Evolutionary conservation across 2,888 invertebrate genomes (phyloP), one percentile per base, ranked within the genome.

Genomic region (Clivina fossor): DNA sequence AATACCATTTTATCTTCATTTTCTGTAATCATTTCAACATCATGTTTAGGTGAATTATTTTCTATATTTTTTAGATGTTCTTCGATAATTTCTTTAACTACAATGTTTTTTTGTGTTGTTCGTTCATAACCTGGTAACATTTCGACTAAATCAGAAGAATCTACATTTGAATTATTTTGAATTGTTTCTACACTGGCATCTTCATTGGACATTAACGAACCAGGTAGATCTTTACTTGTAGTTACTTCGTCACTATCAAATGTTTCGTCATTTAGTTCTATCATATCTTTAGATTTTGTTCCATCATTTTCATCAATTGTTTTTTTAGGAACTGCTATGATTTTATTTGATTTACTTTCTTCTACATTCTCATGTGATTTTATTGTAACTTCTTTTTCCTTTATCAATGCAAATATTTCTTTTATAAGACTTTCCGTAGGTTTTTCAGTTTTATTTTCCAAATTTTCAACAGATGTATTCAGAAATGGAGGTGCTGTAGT

Each of bases 151-250:
- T 71, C 70, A 3, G 63, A 57, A 8, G 51, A 38, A 30, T 62
- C 60, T 3, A 59, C 28, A 1, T 40, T 35, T 8, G 58, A 56
- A 18, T 60, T 58, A 13, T 49, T 38, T 32, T 26, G 41, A 30
- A 49, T 32, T 13, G 47, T 55, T 58, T 70, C 70, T 19, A 72
- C 61, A 48, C 72, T 72, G 0, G 70, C 71, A 53, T 71, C 67
- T 62, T 71, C 72, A 38, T 63, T 65, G 1, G 68, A 64, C 19
- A 69, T 56, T 5, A 66, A 50, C 0, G 65, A 61, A 22, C 62
- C 61, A 24, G 66, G 65, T 13, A 60, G 61, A 19, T 57, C 50
- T 49, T 57, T 63, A 1, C 64, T 65, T 1, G 71, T 71, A 7
- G 69, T 69, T 24, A 58, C 58, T 62, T 72, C 72, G 3, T 65